Evolutionary conservation across 2,113 vertebrate genomes (phyloP).

Genomic region (Cromileptes altivelis): DNA sequence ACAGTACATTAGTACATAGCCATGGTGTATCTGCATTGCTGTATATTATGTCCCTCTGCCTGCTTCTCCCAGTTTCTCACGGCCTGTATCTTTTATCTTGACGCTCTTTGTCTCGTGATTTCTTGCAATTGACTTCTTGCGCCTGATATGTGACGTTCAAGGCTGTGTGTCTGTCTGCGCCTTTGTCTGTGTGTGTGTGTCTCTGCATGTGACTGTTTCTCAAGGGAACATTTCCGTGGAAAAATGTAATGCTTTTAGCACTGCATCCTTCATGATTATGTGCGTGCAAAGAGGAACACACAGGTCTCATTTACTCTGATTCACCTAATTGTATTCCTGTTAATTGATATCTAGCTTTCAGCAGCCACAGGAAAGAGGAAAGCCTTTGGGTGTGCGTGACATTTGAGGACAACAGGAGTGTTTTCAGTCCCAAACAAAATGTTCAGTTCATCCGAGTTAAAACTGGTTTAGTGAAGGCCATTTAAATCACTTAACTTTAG

Average conservation of each 20-base stretch:
- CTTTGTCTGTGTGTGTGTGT: constrained; percentile 18
- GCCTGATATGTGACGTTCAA: constrained; percentile 52
- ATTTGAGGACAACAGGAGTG: constrained; percentile 1
- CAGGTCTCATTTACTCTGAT: not conserved
- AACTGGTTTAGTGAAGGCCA: not conserved
- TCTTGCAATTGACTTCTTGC: constrained; percentile 22
- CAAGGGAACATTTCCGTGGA: constrained; percentile 46
- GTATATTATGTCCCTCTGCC: not conserved
- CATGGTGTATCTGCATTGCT: not conserved
- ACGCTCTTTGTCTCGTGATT: constrained; percentile 50
- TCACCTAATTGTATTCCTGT: not conserved
- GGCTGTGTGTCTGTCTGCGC: constrained; percentile 29
- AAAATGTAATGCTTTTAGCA: constrained; percentile 22
- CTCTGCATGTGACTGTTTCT: constrained; percentile 59
- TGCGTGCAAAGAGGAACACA: constrained; percentile 1
- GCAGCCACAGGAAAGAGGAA: constrained; percentile 7
- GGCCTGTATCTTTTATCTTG: constrained; percentile 43
- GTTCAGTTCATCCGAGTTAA: not conserved
- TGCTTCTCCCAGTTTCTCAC: constrained; percentile 34
- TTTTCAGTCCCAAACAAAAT: constrained; percentile 3
- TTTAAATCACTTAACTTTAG: not conserved
- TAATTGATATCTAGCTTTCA: constrained; percentile 20
- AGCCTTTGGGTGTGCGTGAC: constrained; percentile 15
- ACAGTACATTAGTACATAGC: not conserved
- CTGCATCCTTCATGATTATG: not conserved